Percentiles rank a stretch among this genome's conserved stretches.
Evolutionary conservation across 2,888 invertebrate genomes (phyloP).

Genomic region (Sarcophaga variegata): DNA sequence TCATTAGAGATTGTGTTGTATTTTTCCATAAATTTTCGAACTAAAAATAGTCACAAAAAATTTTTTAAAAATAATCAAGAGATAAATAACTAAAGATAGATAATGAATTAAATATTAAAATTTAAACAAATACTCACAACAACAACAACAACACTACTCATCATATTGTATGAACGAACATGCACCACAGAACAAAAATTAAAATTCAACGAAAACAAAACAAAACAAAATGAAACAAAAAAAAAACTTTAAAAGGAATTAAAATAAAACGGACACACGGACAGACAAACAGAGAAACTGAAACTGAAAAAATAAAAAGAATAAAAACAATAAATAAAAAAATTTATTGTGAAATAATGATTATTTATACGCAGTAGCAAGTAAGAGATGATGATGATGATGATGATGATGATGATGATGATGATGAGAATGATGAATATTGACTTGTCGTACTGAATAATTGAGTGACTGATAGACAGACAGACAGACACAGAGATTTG

Average conservation of each 20-base stretch:
- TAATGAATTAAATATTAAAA: background rate
- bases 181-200: slow-evolving; percentile 12
- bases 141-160: no score
- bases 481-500: no score
- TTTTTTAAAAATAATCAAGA: background rate
- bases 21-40: slow-evolving; percentile 12
- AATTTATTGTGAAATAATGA: background rate
- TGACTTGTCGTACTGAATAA: slow-evolving; percentile 21
- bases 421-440: slow-evolving; percentile 20
- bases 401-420: slow-evolving; percentile 16
- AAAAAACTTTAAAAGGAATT: background rate
- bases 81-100: background rate
- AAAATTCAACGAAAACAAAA: no score
- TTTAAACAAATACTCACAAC: background rate
- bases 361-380: background rate
- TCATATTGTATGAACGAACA: background rate
- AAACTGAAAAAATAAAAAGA: background rate
- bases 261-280: background rate
- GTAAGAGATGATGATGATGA: background rate
- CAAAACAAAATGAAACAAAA: background rate
- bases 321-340: background rate
- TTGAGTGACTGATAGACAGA: background rate
- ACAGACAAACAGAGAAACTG: background rate
- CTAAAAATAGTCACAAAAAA: slow-evolving; percentile 57
- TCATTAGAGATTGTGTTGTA: no score